Evolutionary conservation across 1,140 invertebrate genomes (phyloP).

Genomic region (Trichoplusia ni): DNA sequence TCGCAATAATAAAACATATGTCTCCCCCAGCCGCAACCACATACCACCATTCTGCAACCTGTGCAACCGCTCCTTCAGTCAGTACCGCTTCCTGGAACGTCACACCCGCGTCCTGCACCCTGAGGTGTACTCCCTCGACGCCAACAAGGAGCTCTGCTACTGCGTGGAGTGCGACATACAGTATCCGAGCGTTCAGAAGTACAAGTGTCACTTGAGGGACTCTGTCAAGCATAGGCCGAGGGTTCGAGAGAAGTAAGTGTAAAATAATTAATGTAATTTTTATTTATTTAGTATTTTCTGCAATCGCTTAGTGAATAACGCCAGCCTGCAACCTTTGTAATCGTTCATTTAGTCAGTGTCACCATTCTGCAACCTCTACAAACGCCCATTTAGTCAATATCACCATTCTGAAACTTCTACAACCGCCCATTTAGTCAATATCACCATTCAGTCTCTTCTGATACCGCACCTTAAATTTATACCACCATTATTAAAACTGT

Average conservation of each 20-base stretch:
- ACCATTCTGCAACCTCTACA: no score
- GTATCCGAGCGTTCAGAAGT: constrained; percentile 45
- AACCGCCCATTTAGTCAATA: no score
- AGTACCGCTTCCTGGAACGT: constrained; percentile 16
- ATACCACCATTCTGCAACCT: constrained; percentile 22
- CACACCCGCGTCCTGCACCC: constrained; percentile 27
- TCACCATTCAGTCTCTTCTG: no score
- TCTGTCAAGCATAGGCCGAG: constrained; percentile 7
- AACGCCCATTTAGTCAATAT: no score
- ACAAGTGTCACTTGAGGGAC: constrained; percentile 36
- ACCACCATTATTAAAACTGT: no score
- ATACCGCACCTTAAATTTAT: no score
- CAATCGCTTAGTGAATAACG: no score
- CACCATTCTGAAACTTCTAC: no score
- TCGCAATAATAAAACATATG: neutral
- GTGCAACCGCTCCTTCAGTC: constrained; percentile 20
- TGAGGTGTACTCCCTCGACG: constrained; percentile 20
- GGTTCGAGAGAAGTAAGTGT: constrained; percentile 15
- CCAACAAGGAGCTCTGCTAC: constrained; percentile 42
- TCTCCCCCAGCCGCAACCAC: constrained; percentile 27
- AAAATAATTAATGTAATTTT: no score
- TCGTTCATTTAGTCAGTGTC: no score
- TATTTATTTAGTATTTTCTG: no score
- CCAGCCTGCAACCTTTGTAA: no score
- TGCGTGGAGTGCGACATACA: constrained; percentile 59